These are phyloP conservation scores for Atherinomorus stipes DNA, from an alignment of 2,113 vertebrate genomes.

Conservation along the genomic window DNA sequence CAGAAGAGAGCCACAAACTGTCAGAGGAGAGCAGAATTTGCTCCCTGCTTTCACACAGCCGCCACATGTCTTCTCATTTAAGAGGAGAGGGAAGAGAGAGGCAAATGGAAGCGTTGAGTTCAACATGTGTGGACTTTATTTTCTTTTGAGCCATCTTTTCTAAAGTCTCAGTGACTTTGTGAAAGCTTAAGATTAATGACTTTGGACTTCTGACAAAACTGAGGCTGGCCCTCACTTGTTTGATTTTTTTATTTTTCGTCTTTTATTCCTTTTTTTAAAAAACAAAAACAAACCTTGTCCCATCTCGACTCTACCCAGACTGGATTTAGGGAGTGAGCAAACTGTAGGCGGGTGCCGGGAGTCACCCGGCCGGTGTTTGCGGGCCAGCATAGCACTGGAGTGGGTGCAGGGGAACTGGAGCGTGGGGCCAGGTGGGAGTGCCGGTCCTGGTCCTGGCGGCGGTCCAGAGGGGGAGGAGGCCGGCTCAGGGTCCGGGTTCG, in stretches of 20 bases:
- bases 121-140: slow-evolving; percentile 26
- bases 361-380: slow-evolving; percentile 64
- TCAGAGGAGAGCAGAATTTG: slow-evolving; percentile 62
- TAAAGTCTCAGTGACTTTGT: slow-evolving; percentile 10
- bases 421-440: slow-evolving; percentile 56
- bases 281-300: too few relatives aligned
- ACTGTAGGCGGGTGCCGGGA: slow-evolving; percentile 69
- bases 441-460: slow-evolving; percentile 52
- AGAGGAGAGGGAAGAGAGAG: not conserved
- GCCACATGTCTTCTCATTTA: slow-evolving; percentile 22
- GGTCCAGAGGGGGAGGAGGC: slow-evolving; percentile 69
- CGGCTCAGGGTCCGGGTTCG: slow-evolving; percentile 68
- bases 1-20: slow-evolving; percentile 64
- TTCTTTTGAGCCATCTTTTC: not conserved
- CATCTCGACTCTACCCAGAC: slow-evolving; percentile 65
- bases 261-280: slow-evolving; percentile 1
- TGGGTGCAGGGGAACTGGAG: slow-evolving; percentile 82
- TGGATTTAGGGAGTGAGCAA: slow-evolving; percentile 74
- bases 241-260: not conserved
- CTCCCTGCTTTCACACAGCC: slow-evolving; percentile 12
- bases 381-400: slow-evolving; percentile 72
- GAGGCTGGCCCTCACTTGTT: not conserved
- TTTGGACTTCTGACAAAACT: slow-evolving; percentile 13
- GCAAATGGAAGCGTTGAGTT: slow-evolving; percentile 5
- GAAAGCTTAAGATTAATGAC: slow-evolving; percentile 26